Evolutionary conservation across 2,113 vertebrate species (phyloP).

Genomic region (Crotalus horridus): DNA sequence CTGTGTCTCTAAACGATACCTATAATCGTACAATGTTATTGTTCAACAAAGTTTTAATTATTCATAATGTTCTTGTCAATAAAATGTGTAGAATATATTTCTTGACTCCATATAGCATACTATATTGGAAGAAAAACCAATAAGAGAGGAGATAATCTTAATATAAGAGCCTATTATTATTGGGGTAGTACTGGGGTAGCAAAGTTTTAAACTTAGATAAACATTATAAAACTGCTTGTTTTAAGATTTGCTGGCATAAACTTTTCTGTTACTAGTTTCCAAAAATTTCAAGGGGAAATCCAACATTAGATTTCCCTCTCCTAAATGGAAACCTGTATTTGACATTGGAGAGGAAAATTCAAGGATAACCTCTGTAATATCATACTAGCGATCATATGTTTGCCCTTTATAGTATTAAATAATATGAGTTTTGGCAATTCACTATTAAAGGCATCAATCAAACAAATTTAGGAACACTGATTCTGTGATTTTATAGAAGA

Average conservation of each 20-base stretch:
- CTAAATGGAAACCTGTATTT: not conserved
- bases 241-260: not conserved
- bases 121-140: not conserved
- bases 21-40: not conserved
- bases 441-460: not conserved
- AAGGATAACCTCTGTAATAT: not conserved
- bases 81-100: not conserved
- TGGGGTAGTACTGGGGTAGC: not conserved
- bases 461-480: not conserved
- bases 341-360: not conserved
- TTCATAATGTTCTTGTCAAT: not conserved
- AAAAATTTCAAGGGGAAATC: not conserved
- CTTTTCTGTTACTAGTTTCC: not conserved
- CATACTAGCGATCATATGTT: not conserved
- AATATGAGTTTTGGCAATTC: not conserved
- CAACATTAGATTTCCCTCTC: not conserved
- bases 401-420: not conserved
- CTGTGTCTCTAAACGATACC: not conserved
- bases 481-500: not conserved
- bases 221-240: not conserved
- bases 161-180: not conserved
- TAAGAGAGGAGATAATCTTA: not conserved
- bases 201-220: not conserved
- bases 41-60: not conserved
- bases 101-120: not conserved